Conservation (phyloP, 2,888 invertebrate genomes). For the Gryllus longicercus region DNA sequence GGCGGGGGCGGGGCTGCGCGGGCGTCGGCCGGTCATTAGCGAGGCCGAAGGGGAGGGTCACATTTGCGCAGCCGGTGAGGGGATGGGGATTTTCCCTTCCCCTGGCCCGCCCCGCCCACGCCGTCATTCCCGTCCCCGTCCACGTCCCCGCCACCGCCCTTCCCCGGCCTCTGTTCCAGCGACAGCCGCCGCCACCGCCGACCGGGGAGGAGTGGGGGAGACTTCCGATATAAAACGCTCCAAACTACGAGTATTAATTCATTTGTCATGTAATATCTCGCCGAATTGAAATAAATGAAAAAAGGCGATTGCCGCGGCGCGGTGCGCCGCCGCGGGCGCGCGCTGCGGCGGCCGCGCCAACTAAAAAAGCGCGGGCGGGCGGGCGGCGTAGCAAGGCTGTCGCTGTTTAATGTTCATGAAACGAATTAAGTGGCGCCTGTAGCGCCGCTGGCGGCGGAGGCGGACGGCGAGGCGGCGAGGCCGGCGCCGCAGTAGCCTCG, state of each 20-base stretch:
- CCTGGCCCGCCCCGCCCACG: no score
- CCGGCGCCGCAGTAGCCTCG: background rate
- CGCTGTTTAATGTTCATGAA: background rate
- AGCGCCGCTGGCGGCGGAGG: background rate
- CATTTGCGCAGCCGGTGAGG: no score
- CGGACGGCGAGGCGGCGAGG: background rate
- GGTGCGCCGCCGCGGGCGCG: background rate
- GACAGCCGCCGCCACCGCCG: background rate
- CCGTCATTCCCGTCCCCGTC: background rate
- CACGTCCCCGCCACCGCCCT: background rate
- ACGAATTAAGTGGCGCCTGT: background rate
- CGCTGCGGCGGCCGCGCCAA: no score
- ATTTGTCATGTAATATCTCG: constrained; percentile 17
- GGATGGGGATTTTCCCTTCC: no score
- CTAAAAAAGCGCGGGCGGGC: background rate
- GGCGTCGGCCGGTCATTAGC: no score
- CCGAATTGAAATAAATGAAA: background rate
- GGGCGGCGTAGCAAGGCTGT: background rate
- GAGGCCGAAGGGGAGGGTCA: no score
- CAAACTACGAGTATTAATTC: constrained; percentile 17
- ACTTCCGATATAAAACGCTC: background rate
- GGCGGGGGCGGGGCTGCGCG: no score
- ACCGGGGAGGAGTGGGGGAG: no score
- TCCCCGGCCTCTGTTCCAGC: background rate
- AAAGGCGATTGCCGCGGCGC: background rate